Evolutionary conservation across 1,140 invertebrate species (phyloP), one percentile per base, ranked within the genome.

Genomic region (Leptopilina clavipes): DNA sequence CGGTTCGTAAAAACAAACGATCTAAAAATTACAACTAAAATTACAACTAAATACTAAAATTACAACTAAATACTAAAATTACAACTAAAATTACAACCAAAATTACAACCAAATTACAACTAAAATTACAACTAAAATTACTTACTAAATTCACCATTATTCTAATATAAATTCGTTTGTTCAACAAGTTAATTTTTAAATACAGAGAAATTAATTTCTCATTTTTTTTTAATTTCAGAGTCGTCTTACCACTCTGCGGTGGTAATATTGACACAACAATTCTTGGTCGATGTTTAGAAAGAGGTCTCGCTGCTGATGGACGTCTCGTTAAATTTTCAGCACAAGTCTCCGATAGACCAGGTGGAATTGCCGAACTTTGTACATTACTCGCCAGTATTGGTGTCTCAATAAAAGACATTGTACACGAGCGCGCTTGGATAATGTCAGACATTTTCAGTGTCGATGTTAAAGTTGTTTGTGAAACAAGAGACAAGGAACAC

Each of bases 221-320:
- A 85, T 6, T 37, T 31, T 18, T 45, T 59, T 14, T 5, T 86
- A 14, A 9, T 22, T 82, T 56, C 79, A 96, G 96, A 84, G 95
- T 98, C 10, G 96, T 97, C 0, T 90, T 96, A 37, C 92, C 95
- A 40, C 86, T 98, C 0, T 96, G 95, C 86, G 97, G 97, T 1
- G 97, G 97, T 25, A 98, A 98, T 90, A 98, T 98, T 72, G 97
- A 98, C 84, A 97, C 96, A 5, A 97, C 96, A 0, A 94, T 97
- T 0, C 91, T 98, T 56, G 96, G 97, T 0, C 91, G 97, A 31
- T 96, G 96, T 70, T 90, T 98, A 74, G 97, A 98, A 84, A 91
- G 97, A 70, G 97, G 97, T 19, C 90, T 98, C 83, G 96, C 96
- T 2, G 96, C 94, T 0, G 97, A 98, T 86, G 96, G 96, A 1